Base-by-base conservation (phyloP, 1,140 invertebrate genomes). In the Diplogasteroides magnus region DNA sequence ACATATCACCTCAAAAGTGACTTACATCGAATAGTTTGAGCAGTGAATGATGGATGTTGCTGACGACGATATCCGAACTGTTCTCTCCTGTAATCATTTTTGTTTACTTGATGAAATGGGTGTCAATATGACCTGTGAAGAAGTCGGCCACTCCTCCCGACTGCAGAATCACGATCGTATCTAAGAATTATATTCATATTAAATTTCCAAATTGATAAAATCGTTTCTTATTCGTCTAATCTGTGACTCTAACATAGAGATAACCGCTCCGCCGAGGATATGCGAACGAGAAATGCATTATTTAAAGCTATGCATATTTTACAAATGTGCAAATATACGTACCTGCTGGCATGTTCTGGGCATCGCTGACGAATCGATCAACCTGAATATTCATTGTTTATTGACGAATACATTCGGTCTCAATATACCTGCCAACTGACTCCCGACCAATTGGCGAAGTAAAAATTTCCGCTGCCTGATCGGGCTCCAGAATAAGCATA, bases 401-500 rank as follows among this genome's bases (percentile, higher is more conserved):
- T 1, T n/a, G 19, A 13, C 37, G n/a, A 56, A 14, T 56, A 56
- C 48, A 56, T 13, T n/a, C 48, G n/a, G 13, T n/a, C n/a, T 56
- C 13, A 14, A 56, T 56, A 14, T 56, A n/a, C 48, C 31, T 76
- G 74, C 74, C 74, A 76, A 15, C 57, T 57, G 37, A 76, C 65
- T 31, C 74, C 74, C 14, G 73, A 75, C 64, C 74, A 76, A 1
- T 65, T 67, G 14, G 62, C 64, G 28, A 76, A 76, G 58, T 76
- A 76, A 28, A 76, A 76, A 64, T 76, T 76, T 1, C 69, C 74
- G 0, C 29, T 28, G 0, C 69, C 69, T 2, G 69, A 73, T 29
- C 70, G 75, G 1, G 74, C 74, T 11, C 74, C 74, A 31, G 64
- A 68, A 68, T 76, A 76, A 13, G 74, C 74, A 29, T 76, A 76